Evolutionary conservation across 2,797 vertebrate species (phyloP), one percentile per base, ranked within the genome.

Genomic region (Argya squamiceps): DNA sequence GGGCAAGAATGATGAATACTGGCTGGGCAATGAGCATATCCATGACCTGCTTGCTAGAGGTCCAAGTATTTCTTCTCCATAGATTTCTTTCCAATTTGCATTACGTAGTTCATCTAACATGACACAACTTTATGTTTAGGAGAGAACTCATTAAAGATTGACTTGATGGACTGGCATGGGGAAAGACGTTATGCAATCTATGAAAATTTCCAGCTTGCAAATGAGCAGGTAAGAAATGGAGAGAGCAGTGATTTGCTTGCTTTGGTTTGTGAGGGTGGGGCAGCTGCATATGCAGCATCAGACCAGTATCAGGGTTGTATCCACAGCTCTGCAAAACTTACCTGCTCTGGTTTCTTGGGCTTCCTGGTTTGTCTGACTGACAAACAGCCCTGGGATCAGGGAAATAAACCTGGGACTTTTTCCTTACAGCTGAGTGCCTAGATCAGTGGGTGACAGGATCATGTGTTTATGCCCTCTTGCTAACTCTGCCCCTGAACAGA

Each of bases 21-120:
- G 99, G 99, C 97, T 99, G 95, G 99, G 99, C 49, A 99, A 99
- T 1, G 98, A 99, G 62, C 97, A 98, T 84, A 99, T 99, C 86
- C 81, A 98, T 81, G 94, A 98, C 52, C 97, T 99, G 30, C 96
- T 98, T 4, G 36, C 97, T 92, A 94, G 73, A 94, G 98, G 99
- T 99, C 90, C 89, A 77, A 70, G 64, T 75, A 70, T 52, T 75
- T 79, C 93, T 47, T 80, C 62, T 75, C 21, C 12, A 9, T 6
- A 67, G 8, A 41, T 74, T 74, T 70, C 46, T 84, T 84, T 84
- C 56, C 37, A 47, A 39, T 63, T 84, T 52, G 11, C 20, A 15
- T 47, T 43, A n/a, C 4, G 6, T 14, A n/a, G 27, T 62, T 87
- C 49, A 67, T 70, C 65, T 94, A 92, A 93, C 62, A 47, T 22